A percentile compares a stretch with the other conserved stretches of the same genome.
Conservation (phyloP, 2,113 vertebrate species). For the Mystacornis crossleyi region DNA sequence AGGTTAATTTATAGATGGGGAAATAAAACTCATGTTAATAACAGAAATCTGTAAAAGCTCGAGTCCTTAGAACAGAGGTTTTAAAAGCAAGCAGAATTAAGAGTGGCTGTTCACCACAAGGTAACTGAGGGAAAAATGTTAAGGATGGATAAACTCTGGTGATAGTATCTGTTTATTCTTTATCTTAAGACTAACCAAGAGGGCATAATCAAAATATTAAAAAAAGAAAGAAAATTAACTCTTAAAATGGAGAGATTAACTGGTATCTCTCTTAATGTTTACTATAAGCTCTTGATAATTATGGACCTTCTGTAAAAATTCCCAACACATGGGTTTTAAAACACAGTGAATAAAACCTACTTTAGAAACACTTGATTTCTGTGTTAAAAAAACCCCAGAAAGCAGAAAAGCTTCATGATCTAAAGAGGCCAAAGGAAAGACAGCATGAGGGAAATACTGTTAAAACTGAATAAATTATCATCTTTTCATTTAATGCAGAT, state of each 20-base stretch:
- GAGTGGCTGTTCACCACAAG: background rate
- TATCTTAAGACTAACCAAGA: background rate
- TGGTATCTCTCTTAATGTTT: background rate
- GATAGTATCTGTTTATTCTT: background rate
- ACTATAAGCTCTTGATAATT: background rate
- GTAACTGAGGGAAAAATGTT: background rate
- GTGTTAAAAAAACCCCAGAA: background rate
- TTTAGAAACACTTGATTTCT: conserved; percentile 16
- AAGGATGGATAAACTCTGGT: background rate
- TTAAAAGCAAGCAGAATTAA: background rate
- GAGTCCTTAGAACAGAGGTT: background rate
- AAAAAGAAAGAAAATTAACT: background rate
- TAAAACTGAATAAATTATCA: background rate
- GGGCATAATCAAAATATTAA: background rate
- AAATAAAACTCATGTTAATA: background rate
- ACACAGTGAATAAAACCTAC: conserved; percentile 9
- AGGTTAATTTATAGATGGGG: background rate
- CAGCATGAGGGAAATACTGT: background rate
- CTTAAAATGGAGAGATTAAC: conserved; percentile 18
- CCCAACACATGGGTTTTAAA: conserved; percentile 3
- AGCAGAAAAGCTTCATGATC: background rate
- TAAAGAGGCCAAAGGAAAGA: background rate
- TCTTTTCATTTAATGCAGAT: background rate
- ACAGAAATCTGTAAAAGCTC: background rate
- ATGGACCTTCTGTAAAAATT: background rate